Percentiles rank a stretch among this genome's conserved stretches.
These are phyloP conservation scores for Schlechtendalia chinensis DNA, from an alignment of 1,140 invertebrate species.

Conservation along the genomic window DNA sequence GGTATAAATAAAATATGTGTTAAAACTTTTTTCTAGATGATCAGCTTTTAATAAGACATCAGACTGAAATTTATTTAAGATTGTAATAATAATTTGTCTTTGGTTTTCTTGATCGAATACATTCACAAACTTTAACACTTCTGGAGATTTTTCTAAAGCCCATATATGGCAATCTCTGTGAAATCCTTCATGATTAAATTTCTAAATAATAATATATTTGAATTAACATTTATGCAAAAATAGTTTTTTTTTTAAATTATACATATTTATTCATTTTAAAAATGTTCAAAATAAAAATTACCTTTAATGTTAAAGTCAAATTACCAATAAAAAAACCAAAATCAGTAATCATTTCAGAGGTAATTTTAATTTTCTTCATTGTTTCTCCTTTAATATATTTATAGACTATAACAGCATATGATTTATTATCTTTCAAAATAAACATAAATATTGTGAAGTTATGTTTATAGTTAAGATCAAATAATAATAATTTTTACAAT, in stretches of 20 bases:
- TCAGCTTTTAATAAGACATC: conserved; percentile 1
- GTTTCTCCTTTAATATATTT: conserved; percentile 30
- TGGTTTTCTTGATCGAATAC: conserved; percentile 41
- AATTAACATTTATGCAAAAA: not conserved
- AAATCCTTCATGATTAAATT: conserved; percentile 32
- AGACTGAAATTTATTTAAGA: conserved; percentile 35
- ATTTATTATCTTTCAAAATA: conserved; percentile 35
- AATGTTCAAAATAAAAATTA: not conserved
- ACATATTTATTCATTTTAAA: no score
- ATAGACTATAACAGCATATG: not conserved
- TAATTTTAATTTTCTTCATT: not conserved
- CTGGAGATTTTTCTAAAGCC: conserved; percentile 31
- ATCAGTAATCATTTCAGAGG: not conserved
- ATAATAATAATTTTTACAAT: not conserved
- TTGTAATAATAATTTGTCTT: not conserved
- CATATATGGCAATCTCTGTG: conserved; percentile 3
- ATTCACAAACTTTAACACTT: conserved; percentile 24
- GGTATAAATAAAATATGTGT: not conserved
- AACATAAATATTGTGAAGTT: not conserved
- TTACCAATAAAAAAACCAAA: conserved; percentile 28
- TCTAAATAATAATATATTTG: conserved; percentile 5
- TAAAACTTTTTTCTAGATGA: conserved; percentile 13
- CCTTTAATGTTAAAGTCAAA: conserved; percentile 25
- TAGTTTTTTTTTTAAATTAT: not conserved
- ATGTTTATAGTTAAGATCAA: no score